These are phyloP conservation scores for Oriolus oriolus DNA, from an alignment of 2,113 vertebrate species.

Conservation along the genomic window DNA sequence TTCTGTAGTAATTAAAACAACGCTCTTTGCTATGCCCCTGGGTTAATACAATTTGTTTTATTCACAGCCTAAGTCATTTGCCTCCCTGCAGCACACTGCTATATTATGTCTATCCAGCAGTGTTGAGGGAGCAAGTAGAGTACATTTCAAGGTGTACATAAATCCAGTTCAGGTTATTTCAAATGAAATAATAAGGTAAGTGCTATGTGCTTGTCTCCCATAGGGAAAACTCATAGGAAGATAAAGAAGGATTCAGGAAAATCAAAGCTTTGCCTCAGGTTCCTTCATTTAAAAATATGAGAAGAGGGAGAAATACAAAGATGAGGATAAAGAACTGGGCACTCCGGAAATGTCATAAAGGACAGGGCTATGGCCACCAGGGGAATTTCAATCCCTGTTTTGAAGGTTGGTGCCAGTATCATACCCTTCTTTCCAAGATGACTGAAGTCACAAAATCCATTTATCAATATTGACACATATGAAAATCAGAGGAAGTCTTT, in stretches of 20 bases:
- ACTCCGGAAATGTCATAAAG: not conserved
- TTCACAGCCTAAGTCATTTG: slow-evolving; percentile 35
- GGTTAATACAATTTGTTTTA: slow-evolving; percentile 58
- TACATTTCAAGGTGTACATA: slow-evolving; percentile 32
- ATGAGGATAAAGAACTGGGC: not conserved
- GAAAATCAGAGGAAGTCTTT: not conserved
- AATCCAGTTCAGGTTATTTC: slow-evolving; percentile 13
- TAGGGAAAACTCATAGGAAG: not conserved
- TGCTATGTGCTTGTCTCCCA: not conserved
- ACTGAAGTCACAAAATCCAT: not conserved
- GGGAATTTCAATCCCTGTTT: not conserved
- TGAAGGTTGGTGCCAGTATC: not conserved
- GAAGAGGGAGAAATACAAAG: not conserved
- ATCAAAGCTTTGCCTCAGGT: not conserved
- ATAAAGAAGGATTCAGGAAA: not conserved
- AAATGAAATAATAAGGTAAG: slow-evolving; percentile 28
- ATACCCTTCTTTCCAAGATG: not conserved
- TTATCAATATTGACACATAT: not conserved
- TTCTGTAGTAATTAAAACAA: slow-evolving; percentile 48
- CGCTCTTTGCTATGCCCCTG: not conserved
- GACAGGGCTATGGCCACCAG: not conserved
- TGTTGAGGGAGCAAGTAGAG: not conserved
- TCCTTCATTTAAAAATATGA: not conserved
- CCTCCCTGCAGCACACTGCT: not conserved
- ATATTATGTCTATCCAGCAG: slow-evolving; percentile 1